Base-by-base conservation (phyloP, 1,140 invertebrate species). In the Drosophila sulfurigaster region DNA sequence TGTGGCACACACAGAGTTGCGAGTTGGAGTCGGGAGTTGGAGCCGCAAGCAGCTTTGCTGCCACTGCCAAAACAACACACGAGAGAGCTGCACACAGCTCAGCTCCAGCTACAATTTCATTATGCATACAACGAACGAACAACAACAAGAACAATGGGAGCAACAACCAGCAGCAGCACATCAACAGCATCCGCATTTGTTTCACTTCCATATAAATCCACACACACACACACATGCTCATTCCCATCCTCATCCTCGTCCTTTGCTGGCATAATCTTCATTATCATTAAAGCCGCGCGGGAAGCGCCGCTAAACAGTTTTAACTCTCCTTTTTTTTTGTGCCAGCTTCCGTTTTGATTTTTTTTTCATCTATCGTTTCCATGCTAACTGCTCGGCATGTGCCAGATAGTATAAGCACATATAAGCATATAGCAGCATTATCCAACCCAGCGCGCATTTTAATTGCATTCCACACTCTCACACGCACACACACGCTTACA, bases 281-380 rank as follows among this genome's bases (percentile, higher is more conserved):
- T 88, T 83, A 87, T 87, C 85, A 80, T 89, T 87, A 88, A 89
- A 81, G 83, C 78, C 60, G 69, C 60, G 66, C 63, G 67, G 75
- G 43, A 82, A 82, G 76, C 85, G 59, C 58, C 75, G 81, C 85
- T 89, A 89, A 88, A 90, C 78, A 52, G 85, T 85, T 88, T 81
- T 79, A 90, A 79, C 75, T 80, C 11, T 52, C 54, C 38, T 43
- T 32, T 48, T 52, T 46, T 48, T 52, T 48, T 58, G 41, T 66
- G n/a, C 51, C 60, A 57, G 68, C 85, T 89, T 89, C 83, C 85
- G 81, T 73, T 88, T 74, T 75, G 56, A 32, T 45, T 63, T 62
- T 43, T 68, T 64, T 38, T 16, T 51, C 5, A 43, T 41, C 28
- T 8, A 28, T 41, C 62, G 11, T 59, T 62, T 56, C 45, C 64